Evolutionary conservation across 1,140 invertebrate species (phyloP).

Genomic region (Leptinotarsa undecemlineata): DNA sequence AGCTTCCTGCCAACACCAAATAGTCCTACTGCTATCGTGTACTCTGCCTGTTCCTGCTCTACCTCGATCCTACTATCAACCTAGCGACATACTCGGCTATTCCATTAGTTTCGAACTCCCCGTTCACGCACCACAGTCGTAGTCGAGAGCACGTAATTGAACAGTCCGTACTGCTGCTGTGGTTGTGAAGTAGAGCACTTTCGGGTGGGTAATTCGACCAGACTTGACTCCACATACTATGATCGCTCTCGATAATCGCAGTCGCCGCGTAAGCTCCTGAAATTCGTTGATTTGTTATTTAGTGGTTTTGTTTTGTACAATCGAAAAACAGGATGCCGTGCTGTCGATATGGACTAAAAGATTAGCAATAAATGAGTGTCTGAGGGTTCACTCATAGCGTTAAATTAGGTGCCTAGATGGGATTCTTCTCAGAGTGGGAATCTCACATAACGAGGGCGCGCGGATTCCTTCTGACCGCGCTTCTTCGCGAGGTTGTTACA

Average conservation of each 20-base stretch:
- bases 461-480: conserved; percentile 9
- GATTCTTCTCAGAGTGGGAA: conserved; percentile 23
- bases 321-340: conserved; percentile 36
- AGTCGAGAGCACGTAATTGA: conserved; percentile 41
- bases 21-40: conserved; percentile 29
- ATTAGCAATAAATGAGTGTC: conserved; percentile 53
- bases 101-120: conserved; percentile 14
- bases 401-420: conserved; percentile 53
- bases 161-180: conserved; percentile 41
- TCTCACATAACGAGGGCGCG: conserved; percentile 28
- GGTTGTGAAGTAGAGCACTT: conserved; percentile 13
- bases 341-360: conserved; percentile 46
- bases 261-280: conserved; percentile 27
- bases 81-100: conserved; percentile 1
- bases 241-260: conserved; percentile 14
- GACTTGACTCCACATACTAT: conserved; percentile 15
- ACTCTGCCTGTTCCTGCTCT: conserved; percentile 26
- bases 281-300: conserved; percentile 50
- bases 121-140: conserved; percentile 19
- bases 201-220: conserved; percentile 14
- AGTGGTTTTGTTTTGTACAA: conserved; percentile 44
- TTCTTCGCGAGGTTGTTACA: background rate
- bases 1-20: conserved; percentile 55
- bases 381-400: conserved; percentile 45
- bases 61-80: conserved; percentile 21